Conservation (phyloP, 2,113 vertebrate genomes). For the Puma concolor region DNA sequence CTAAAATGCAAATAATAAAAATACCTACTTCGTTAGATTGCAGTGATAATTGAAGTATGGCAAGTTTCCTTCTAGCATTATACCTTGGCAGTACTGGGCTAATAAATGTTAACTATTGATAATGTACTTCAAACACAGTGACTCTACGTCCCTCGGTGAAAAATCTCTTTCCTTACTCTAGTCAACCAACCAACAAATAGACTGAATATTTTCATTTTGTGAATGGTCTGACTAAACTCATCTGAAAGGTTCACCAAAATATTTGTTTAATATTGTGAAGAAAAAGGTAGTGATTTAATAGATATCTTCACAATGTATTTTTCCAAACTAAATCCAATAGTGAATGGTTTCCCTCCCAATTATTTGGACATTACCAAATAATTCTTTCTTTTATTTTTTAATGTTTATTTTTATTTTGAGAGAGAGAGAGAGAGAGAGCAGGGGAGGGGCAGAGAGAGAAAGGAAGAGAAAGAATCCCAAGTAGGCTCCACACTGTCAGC, state of each 20-base stretch:
- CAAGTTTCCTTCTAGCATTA: neutral
- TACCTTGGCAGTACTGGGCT: neutral
- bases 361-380: neutral
- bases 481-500: too few relatives aligned
- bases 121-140: neutral
- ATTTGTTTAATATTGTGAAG: neutral
- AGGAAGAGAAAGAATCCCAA: too few relatives aligned
- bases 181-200: neutral
- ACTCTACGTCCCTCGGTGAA: neutral
- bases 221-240: neutral
- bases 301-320: neutral
- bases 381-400: neutral
- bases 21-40: fast-evolving
- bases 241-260: neutral
- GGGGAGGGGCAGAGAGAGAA: too few relatives aligned
- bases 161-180: neutral
- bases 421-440: too few relatives aligned
- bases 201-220: neutral
- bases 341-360: neutral
- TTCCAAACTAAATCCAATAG: neutral
- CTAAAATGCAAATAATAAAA: neutral
- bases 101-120: neutral
- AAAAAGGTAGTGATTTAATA: neutral
- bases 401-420: too few relatives aligned
- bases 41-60: neutral